Base-by-base conservation (phyloP, 2,888 invertebrate species). In the Rhagonycha lutea region DNA sequence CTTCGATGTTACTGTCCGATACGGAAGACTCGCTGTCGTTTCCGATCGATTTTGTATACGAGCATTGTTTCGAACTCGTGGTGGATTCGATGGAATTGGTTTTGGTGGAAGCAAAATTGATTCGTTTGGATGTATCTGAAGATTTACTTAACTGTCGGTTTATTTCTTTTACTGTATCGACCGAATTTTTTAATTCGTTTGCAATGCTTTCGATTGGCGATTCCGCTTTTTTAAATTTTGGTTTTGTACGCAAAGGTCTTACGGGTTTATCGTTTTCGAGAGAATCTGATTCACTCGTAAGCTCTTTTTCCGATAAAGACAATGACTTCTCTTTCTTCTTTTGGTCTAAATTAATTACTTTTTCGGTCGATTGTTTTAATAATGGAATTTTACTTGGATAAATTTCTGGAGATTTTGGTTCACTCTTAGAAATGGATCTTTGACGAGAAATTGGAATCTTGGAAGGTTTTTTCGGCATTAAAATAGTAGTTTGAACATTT, bases 1-100 rank as follows among this genome's bases (percentile, higher is more conserved):
- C 88, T 71, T 88, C 88, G n/a, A 88, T 84, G 76, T 88, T 88
- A 75, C 87, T 88, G 69, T 88, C 88, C 1, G 88, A 88, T 11
- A 88, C 87, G 12, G 88, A 88, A 8, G 87, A 87, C 73, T 87
- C 87, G 76, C 87, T 86, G 69, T 87, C 87, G 72, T 87, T 86
- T 72, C 87, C 88, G 47, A 88, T 73, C 0, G 87, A 87, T 83
- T 87, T 88, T 1, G 88, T 88, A 79, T 88, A 88, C 0, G 88
- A 88, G 68, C 84, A 82, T 77, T 87, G 87, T 73, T 86, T 87
- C 8, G 86, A 86, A 72, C 87, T 85, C 2, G 84, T 83, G 3
- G 84, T 86, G 0, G 88, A 88, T 70, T 88, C 88, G 28, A 87
- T 81, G 0, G 87, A 87, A 74, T 83, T 86, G 75, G 83, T 85